Percentiles rank a stretch among this genome's conserved stretches.
Conservation (phyloP, 2,113 vertebrate species). For the Urocolius indicus region DNA sequence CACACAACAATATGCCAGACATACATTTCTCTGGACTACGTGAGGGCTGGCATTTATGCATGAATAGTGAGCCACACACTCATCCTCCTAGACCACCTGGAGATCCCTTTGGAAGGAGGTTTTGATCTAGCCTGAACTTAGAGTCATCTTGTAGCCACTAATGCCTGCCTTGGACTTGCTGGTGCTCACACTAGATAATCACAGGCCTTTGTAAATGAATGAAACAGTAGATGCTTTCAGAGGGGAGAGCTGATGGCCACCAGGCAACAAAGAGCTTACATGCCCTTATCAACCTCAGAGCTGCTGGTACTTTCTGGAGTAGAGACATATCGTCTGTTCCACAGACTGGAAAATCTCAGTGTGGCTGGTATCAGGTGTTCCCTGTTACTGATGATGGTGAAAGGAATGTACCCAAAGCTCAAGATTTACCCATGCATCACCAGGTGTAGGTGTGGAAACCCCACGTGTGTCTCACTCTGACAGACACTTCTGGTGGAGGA, state of each 20-base stretch:
- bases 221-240: not conserved
- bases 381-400: not conserved
- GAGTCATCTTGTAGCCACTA: not conserved
- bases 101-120: not conserved
- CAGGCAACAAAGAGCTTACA: not conserved
- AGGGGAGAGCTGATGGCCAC: not conserved
- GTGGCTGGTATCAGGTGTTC: not conserved
- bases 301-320: not conserved
- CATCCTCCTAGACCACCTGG: not conserved
- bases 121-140: not conserved
- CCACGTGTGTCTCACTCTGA: fast-evolving
- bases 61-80: not conserved
- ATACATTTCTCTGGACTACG: not conserved
- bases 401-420: not conserved
- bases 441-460: not conserved
- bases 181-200: not conserved
- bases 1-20: not conserved
- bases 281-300: not conserved
- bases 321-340: not conserved
- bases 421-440: not conserved
- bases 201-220: not conserved
- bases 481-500: not conserved
- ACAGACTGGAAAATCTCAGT: not conserved
- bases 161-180: not conserved
- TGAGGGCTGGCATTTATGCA: not conserved